phyloP scores from a whole-genome alignment of 2,113 vertebrate genomes.

The Eleginops maclovinus region DNA sequence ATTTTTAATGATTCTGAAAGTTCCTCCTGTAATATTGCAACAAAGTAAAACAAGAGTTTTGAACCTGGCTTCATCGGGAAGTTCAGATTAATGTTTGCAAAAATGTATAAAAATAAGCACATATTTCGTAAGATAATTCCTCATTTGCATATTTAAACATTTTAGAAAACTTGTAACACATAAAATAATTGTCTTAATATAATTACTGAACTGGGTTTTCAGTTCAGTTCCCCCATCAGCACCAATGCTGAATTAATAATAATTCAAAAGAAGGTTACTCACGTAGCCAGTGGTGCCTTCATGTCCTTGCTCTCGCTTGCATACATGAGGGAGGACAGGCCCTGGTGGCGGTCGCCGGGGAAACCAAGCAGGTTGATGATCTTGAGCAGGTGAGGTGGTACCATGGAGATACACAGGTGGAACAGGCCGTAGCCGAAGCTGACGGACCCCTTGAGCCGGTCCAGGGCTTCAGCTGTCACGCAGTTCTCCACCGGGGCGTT shows the following conservation, averaged over 20 bases:
- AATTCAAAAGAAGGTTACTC: conserved; percentile 87
- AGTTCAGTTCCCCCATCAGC: neutral
- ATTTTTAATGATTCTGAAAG: too few species aligned
- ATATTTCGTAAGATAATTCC: too few species aligned
- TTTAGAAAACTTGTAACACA: too few species aligned
- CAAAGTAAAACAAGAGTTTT: too few species aligned
- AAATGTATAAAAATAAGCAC: too few species aligned
- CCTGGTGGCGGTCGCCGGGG: conserved; percentile 97
- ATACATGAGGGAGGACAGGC: conserved; percentile 95
- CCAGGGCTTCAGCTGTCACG: conserved; percentile 92
- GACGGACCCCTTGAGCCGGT: conserved; percentile 98
- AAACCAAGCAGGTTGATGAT: conserved; percentile 99
- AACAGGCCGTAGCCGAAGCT: conserved; percentile 99
- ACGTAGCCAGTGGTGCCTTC: conserved; percentile 99
- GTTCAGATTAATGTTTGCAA: too few species aligned
- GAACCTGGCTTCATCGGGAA: too few species aligned
- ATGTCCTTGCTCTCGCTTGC: conserved; percentile 99
- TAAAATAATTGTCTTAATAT: too few species aligned
- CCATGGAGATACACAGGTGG: conserved; percentile 99
- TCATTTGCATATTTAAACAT: too few species aligned
- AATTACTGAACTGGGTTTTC: too few species aligned
- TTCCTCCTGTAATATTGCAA: too few species aligned
- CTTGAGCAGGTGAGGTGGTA: conserved; percentile 99
- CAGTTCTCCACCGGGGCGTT: conserved; percentile 87
- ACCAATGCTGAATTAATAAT: conserved; percentile 47